A percentile compares a stretch with the other conserved stretches of the same genome.
Evolutionary conservation across 2,113 vertebrate species (phyloP).

Genomic region (Pollimyrus isidori): DNA sequence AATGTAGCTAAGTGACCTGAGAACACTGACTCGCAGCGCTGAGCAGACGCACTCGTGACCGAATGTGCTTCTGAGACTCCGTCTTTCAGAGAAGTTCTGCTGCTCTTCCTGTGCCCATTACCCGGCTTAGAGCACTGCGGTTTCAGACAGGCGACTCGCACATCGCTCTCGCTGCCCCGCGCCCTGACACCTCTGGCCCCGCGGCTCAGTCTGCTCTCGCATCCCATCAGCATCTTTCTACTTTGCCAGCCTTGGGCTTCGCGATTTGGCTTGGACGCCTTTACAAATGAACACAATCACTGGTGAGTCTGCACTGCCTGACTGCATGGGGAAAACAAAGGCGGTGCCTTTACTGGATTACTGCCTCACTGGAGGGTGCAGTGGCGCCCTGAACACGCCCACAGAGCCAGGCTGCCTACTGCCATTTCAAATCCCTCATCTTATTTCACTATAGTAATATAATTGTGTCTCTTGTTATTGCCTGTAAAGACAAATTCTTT

Average conservation of each 20-base stretch:
- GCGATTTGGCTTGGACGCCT: constrained; percentile 99
- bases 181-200: constrained; percentile 84
- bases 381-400: constrained; percentile 67
- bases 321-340: constrained; percentile 92
- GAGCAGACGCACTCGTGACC: not conserved
- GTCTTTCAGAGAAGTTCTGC: not conserved
- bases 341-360: constrained; percentile 92
- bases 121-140: not conserved
- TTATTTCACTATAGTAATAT: constrained; percentile 98
- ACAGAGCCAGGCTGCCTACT: constrained; percentile 65
- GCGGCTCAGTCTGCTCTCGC: constrained; percentile 89
- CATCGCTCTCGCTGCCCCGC: constrained; percentile 89
- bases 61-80: not conserved
- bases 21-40: not conserved
- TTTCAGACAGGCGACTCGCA: constrained; percentile 78
- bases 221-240: constrained; percentile 99
- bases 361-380: constrained; percentile 86
- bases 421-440: constrained; percentile 76
- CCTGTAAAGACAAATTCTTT: constrained; percentile 83
- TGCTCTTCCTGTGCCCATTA: not conserved
- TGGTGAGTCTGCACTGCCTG: constrained; percentile 93
- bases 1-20: not conserved
- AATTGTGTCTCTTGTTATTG: constrained; percentile 86
- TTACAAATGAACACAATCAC: constrained; percentile 99
- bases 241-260: constrained; percentile 98